These are phyloP conservation scores for Phyllotreta cruciferae DNA, from an alignment of 2,888 invertebrate species.

Conservation along the genomic window DNA sequence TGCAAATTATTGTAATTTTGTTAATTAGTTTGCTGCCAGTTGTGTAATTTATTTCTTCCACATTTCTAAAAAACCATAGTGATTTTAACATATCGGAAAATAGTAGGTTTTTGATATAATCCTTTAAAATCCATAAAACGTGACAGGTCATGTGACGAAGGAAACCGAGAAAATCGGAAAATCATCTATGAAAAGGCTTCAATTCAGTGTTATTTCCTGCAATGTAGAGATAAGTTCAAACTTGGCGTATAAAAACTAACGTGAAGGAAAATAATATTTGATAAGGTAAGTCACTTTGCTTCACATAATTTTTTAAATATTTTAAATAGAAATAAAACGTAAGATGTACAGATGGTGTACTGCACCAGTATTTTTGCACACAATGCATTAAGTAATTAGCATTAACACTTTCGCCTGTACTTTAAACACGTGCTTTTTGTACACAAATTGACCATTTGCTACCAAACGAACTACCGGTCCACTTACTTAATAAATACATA, in stretches of 20 bases:
- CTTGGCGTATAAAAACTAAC: too few species aligned
- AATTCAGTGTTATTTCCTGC: constrained; percentile 9
- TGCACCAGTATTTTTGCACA: too few species aligned
- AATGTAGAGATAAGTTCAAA: background rate
- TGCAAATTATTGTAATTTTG: too few species aligned
- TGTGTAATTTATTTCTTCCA: background rate
- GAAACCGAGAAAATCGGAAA: background rate
- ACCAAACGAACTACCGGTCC: constrained; percentile 1
- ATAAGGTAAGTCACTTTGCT: too few species aligned
- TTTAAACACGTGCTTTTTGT: constrained; percentile 1
- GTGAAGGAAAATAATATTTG: too few species aligned
- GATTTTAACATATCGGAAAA: background rate
- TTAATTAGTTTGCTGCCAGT: too few species aligned
- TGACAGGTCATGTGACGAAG: constrained; percentile 10
- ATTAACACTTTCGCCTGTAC: background rate
- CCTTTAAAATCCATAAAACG: constrained; percentile 15
- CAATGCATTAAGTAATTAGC: background rate
- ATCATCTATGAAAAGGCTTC: constrained; percentile 10
- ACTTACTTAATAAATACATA: constrained; percentile 2
- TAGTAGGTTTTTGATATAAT: constrained; percentile 8
- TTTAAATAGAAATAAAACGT: too few species aligned
- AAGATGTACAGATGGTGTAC: too few species aligned
- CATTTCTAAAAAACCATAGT: background rate
- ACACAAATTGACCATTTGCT: constrained; percentile 1
- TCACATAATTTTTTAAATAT: too few species aligned